phyloP scores from a whole-genome alignment of 1,140 invertebrate species.

The Anastrepha obliqua region DNA sequence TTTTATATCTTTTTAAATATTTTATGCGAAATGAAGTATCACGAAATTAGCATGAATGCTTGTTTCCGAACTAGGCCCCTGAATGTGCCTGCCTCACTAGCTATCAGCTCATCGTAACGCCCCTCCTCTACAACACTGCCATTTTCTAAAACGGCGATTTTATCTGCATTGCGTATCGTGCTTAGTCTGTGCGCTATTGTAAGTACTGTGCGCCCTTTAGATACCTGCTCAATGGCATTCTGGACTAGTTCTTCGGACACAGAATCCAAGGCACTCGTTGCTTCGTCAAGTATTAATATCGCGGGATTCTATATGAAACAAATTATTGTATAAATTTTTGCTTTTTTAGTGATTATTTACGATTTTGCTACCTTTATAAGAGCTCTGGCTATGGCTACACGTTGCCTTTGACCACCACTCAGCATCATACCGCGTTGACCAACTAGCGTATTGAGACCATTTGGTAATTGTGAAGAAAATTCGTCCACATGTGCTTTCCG shows the following conservation, averaged over 20 bases:
- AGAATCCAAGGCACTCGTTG: slow-evolving; percentile 93
- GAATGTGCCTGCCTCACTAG: slow-evolving; percentile 78
- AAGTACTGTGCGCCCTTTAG: slow-evolving; percentile 89
- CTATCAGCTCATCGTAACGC: slow-evolving; percentile 83
- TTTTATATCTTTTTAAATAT: not conserved
- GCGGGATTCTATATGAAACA: slow-evolving; percentile 81
- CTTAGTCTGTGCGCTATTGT: slow-evolving; percentile 95
- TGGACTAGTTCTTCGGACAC: slow-evolving; percentile 93
- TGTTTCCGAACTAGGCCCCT: slow-evolving; percentile 82
- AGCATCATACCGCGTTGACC: slow-evolving; percentile 88
- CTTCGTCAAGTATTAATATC: slow-evolving; percentile 91
- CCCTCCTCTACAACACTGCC: slow-evolving; percentile 90
- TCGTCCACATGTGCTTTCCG: slow-evolving; percentile 87
- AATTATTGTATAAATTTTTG: slow-evolving; percentile 33
- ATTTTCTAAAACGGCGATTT: slow-evolving; percentile 91
- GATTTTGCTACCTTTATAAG: slow-evolving; percentile 83
- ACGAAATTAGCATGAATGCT: slow-evolving; percentile 74
- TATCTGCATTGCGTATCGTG: slow-evolving; percentile 92
- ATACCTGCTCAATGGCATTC: slow-evolving; percentile 87
- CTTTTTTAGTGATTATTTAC: too few species aligned
- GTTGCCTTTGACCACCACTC: slow-evolving; percentile 90
- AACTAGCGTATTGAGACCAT: slow-evolving; percentile 85
- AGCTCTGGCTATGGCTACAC: slow-evolving; percentile 92
- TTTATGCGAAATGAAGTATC: not conserved
- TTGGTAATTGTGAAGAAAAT: slow-evolving; percentile 83